Evolutionary conservation across 2,888 invertebrate species (phyloP).

Genomic region (Meliscaeva auricollis): DNA sequence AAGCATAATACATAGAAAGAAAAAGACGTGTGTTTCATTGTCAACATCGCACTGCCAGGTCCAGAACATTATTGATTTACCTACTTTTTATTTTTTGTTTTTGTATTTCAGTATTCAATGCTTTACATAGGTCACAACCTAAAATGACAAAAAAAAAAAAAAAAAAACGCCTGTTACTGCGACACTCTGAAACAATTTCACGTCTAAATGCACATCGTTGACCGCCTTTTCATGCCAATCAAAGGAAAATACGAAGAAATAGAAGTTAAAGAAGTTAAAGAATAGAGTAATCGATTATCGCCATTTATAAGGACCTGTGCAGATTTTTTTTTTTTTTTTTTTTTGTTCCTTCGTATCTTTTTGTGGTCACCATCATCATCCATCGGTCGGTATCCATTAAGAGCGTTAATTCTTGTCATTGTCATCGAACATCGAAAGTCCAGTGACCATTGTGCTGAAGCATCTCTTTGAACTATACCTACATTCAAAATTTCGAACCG

Average conservation of each 20-base stretch:
- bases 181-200: conserved; percentile 75
- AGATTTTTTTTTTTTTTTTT: conserved; percentile 53
- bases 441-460: conserved; percentile 51
- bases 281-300: conserved; percentile 76
- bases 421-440: conserved; percentile 55
- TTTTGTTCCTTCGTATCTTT: conserved; percentile 24
- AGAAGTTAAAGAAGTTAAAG: conserved; percentile 43
- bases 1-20: neutral
- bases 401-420: conserved; percentile 71
- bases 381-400: conserved; percentile 66
- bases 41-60: conserved; percentile 24
- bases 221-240: conserved; percentile 77
- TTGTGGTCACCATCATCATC: conserved; percentile 58
- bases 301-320: conserved; percentile 72
- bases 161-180: conserved; percentile 3
- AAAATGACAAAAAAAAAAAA: neutral
- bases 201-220: conserved; percentile 76
- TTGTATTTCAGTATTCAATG: conserved; percentile 14
- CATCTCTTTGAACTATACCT: conserved; percentile 64
- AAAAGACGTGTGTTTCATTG: conserved; percentile 54
- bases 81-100: conserved; percentile 17
- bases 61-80: conserved; percentile 61
- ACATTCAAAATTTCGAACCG: conserved; percentile 22
- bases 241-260: conserved; percentile 54
- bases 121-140: conserved; percentile 49